A percentile compares a stretch with the other conserved stretches of the same genome.
Conservation (phyloP, 1,140 invertebrate species). For the Elysia chlorotica region DNA sequence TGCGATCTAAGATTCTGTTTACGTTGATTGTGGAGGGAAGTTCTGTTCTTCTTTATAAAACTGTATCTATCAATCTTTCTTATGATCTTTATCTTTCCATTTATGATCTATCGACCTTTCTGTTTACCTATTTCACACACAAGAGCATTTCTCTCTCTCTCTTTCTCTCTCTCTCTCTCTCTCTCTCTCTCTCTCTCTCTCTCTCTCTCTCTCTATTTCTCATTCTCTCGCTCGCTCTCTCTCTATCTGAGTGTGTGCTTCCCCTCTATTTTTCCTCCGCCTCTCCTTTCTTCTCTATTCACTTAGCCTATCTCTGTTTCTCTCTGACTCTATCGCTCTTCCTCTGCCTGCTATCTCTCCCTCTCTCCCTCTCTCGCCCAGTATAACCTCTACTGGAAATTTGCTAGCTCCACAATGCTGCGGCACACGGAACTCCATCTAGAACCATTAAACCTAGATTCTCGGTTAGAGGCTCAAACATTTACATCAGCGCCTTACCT, state of each 20-base stretch:
- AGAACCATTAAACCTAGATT: neutral
- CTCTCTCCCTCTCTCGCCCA: neutral
- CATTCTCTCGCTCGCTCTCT: constrained; percentile 9
- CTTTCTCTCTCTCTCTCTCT: neutral
- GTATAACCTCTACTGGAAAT: neutral
- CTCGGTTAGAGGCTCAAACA: neutral
- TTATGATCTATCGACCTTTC: too few species aligned
- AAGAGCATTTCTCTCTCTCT: neutral
- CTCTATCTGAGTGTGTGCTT: neutral
- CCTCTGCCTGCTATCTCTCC: too few species aligned
- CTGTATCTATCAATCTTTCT: too few species aligned
- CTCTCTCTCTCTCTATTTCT: constrained; percentile 14
- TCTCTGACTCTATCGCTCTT: neutral
- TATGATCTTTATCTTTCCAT: too few species aligned
- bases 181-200: constrained; percentile 9
- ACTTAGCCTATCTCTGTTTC: neutral
- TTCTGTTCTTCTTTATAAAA: too few species aligned
- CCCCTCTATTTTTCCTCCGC: neutral
- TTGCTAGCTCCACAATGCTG: neutral
- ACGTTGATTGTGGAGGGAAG: too few species aligned
- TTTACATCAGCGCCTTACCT: too few species aligned
- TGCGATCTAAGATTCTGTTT: too few species aligned
- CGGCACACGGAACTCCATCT: neutral
- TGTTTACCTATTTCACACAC: neutral
- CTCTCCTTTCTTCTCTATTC: neutral